Evolutionary conservation across 2,888 invertebrate genomes (phyloP).

Genomic region (Patella depressa): DNA sequence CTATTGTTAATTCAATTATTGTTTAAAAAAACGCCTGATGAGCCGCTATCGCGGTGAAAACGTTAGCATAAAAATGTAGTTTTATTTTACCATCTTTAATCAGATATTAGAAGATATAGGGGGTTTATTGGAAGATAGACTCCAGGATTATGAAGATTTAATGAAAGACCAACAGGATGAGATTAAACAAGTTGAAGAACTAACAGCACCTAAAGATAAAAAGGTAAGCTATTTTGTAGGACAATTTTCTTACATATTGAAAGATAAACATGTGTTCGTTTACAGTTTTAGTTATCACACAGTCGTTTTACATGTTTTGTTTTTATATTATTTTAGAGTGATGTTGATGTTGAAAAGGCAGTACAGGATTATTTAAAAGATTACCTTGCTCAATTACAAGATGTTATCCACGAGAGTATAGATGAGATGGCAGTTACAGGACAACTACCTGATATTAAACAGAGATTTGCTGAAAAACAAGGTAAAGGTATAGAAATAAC

Average conservation of each 20-base stretch:
- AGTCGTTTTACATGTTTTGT: neutral
- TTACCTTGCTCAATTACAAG: constrained; percentile 20
- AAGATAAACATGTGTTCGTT: no score
- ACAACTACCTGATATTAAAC: constrained; percentile 19
- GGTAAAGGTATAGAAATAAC: constrained; percentile 5
- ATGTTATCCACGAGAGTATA: constrained; percentile 25
- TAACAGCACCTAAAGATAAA: neutral
- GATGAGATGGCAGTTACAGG: constrained; percentile 20
- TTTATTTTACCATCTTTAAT: no score
- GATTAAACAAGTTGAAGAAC: constrained; percentile 1
- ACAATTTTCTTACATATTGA: no score
- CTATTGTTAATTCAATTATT: no score
- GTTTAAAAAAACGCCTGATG: no score
- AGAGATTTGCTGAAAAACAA: constrained; percentile 17
- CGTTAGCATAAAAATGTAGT: no score
- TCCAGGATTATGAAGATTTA: constrained; percentile 22
- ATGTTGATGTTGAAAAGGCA: constrained; percentile 8
- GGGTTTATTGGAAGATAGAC: constrained; percentile 9
- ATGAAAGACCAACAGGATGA: constrained; percentile 23
- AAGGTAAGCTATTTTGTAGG: neutral
- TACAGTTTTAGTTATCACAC: no score
- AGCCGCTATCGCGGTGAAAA: no score
- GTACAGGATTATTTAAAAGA: constrained; percentile 18
- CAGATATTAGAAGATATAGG: constrained; percentile 13
- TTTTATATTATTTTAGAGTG: constrained; percentile 9